phyloP scores from a whole-genome alignment of 2,113 vertebrate species.

The Spilogale gracilis region DNA sequence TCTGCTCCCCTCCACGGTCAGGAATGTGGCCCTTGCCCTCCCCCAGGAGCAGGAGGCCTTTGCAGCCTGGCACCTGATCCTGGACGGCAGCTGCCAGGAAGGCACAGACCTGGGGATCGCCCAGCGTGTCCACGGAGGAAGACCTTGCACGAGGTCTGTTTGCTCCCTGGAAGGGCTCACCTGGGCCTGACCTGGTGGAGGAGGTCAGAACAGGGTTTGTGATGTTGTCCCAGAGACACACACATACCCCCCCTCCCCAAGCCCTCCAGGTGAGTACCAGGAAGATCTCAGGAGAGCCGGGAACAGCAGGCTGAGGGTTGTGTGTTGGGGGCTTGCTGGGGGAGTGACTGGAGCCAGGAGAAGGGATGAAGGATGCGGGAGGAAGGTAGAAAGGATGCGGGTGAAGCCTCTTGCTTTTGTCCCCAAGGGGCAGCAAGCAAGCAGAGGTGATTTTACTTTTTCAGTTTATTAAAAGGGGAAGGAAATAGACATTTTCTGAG shows the following conservation, averaged over 20 bases:
- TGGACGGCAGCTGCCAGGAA: slow-evolving; percentile 75
- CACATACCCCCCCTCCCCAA: neutral
- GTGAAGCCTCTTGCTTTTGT: neutral
- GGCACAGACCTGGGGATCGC: slow-evolving; percentile 58
- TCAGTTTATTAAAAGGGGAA: slow-evolving; percentile 31
- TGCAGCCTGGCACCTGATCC: slow-evolving; percentile 80
- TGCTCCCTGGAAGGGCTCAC: neutral
- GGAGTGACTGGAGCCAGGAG: neutral
- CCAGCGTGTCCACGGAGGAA: neutral
- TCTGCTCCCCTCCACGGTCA: neutral
- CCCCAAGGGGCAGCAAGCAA: neutral
- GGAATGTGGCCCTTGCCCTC: slow-evolving; percentile 75
- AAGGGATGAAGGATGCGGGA: neutral
- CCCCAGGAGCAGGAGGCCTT: slow-evolving; percentile 79
- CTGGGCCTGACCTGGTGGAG: neutral
- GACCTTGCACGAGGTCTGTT: neutral
- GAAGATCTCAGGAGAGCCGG: neutral
- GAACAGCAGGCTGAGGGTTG: neutral
- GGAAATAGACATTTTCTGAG: neutral
- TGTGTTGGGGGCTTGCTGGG: neutral
- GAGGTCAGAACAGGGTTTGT: neutral
- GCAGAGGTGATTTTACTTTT: neutral
- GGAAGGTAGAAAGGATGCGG: neutral
- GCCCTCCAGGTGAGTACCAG: slow-evolving; percentile 46
- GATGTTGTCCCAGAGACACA: neutral